These are phyloP conservation scores for Mythimna albipuncta DNA, from an alignment of 2,888 invertebrate species.

Conservation along the genomic window DNA sequence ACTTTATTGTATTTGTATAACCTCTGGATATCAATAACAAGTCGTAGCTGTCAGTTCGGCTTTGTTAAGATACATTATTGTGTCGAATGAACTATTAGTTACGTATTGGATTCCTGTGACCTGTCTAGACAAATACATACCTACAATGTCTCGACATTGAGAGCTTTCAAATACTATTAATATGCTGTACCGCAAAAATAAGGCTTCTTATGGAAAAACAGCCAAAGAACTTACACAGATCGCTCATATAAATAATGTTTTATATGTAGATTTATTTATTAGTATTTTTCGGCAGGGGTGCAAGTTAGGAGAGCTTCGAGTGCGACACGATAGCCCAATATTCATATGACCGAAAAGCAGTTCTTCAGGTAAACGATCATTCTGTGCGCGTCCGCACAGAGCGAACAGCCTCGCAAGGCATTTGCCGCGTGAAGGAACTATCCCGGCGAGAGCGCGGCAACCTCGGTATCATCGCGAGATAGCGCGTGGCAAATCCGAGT, in stretches of 20 bases:
- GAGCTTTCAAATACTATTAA: slow-evolving; percentile 9
- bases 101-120: slow-evolving; percentile 64
- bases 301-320: neutral
- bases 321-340: neutral
- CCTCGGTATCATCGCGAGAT: too few relatives aligned
- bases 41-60: slow-evolving; percentile 23
- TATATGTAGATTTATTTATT: too few relatives aligned
- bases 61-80: slow-evolving; percentile 35
- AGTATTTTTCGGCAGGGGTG: neutral
- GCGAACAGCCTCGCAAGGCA: too few relatives aligned
- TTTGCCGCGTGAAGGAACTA: too few relatives aligned
- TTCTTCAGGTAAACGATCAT: neutral
- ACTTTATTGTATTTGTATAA: slow-evolving; percentile 4
- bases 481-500: too few relatives aligned
- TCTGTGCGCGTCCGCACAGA: neutral
- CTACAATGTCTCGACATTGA: slow-evolving; percentile 38
- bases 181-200: neutral
- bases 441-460: too few relatives aligned
- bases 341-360: neutral
- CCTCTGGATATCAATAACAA: slow-evolving; percentile 31
- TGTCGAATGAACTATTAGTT: slow-evolving; percentile 43
- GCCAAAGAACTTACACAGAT: too few relatives aligned
- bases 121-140: slow-evolving; percentile 65
- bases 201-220: too few relatives aligned
- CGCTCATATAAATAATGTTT: too few relatives aligned